These are phyloP conservation scores for Piprites chloris DNA, from an alignment of 2,113 vertebrate species.

Conservation along the genomic window DNA sequence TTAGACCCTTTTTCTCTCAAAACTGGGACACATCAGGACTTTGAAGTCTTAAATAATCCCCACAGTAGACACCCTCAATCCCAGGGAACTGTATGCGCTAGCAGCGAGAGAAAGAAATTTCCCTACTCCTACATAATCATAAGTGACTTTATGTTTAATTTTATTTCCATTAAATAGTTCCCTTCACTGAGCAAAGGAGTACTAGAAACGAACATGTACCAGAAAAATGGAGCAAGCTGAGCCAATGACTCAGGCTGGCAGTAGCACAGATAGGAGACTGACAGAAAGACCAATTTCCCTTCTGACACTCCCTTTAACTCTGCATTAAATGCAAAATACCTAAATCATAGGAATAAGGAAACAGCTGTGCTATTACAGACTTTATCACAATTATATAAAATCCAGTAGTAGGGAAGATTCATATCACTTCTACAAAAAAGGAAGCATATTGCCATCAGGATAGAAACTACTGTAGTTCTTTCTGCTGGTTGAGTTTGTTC, in stretches of 20 bases:
- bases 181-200: not conserved
- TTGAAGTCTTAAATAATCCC: constrained; percentile 36
- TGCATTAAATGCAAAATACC: not conserved
- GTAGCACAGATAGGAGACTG: not conserved
- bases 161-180: constrained; percentile 12
- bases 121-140: constrained; percentile 9
- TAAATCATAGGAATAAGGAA: not conserved
- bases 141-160: constrained; percentile 10
- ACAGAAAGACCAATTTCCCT: not conserved
- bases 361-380: accelerated
- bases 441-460: not conserved
- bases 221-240: not conserved
- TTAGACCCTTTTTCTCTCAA: not conserved
- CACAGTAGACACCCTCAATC: not conserved
- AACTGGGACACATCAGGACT: constrained; percentile 25
- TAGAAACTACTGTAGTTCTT: not conserved
- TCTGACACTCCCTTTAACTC: not conserved
- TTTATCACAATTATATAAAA: not conserved
- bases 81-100: not conserved
- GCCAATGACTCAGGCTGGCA: not conserved
- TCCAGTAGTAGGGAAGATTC: not conserved
- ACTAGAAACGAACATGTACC: not conserved
- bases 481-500: not conserved
- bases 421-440: not conserved
- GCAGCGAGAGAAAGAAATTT: not conserved